Base-by-base conservation (phyloP, 2,797 vertebrate genomes). In the Pseudomugil gertrudae region DNA sequence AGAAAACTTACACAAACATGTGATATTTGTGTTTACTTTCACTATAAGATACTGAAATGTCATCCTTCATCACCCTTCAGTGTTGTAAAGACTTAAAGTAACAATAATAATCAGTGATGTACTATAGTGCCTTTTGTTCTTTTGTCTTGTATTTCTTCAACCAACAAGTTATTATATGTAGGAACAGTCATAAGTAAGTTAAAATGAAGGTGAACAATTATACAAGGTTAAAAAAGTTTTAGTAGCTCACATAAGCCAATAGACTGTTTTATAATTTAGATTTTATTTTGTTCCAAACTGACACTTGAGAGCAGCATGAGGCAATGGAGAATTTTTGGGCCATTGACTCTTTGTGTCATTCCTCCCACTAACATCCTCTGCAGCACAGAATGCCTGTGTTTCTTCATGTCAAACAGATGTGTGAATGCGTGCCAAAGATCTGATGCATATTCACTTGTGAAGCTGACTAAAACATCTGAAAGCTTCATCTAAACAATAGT, bases 331-430 rank as follows among this genome's bases (percentile, higher is more conserved):
- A 58, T 19, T 47, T 71, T 30, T 0, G 4, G 36, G 36, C 3
- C 5, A 15, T 61, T 54, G 58, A 21, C 43, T 4, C 7, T 33
- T 35, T 17, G 30, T n/a, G 2, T 58, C 32, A 43, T 51, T 63
- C 63, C 62, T 3, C 80, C 80, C 74, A 79, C 76, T 9, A 40
- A 64, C 78, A 63, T 83, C 69, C 74, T 79, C 59, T 70, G 72
- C n/a, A 15, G 15, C 38, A 35, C 47, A 69, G 67, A 79, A 53
- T 43, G 23, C 40, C 57, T 66, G 29, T 35, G 62, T 69, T 27
- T 53, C 62, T 59, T 69, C 62, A 54, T 26, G 17, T 61, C 47
- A 38, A 58, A 53, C 66, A 72, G 50, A 71, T 67, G 61, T 63
- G 40, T 33, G 38, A 66, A 33, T 40, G 14, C 1, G 1, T 19